Evolutionary conservation across 2,888 invertebrate genomes (phyloP).

Genomic region (Invenusta paracnida): DNA sequence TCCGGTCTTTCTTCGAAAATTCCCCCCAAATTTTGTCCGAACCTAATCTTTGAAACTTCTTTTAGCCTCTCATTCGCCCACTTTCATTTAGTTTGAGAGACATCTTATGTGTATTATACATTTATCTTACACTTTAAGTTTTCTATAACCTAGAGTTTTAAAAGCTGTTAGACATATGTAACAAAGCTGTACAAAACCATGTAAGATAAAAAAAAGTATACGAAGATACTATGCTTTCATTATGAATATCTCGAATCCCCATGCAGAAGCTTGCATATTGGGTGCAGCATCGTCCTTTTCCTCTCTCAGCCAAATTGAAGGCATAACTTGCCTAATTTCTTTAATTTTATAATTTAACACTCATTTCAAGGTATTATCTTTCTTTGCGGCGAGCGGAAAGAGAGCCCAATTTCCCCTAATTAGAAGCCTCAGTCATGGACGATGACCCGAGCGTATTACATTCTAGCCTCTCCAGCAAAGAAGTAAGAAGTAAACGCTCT

Average conservation of each 20-base stretch:
- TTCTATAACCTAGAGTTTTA: too few relatives aligned
- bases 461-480: not conserved
- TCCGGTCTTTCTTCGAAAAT: not conserved
- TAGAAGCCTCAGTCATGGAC: not conserved
- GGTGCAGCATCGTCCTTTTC: too few relatives aligned
- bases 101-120: too few relatives aligned
- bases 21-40: not conserved
- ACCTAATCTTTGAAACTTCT: not conserved
- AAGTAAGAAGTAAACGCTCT: not conserved
- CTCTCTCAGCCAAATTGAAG: not conserved
- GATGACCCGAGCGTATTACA: not conserved
- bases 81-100: too few relatives aligned
- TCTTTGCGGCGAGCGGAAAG: not conserved
- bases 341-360: not conserved
- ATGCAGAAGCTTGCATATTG: too few relatives aligned
- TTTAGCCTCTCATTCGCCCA: not conserved
- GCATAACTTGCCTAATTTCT: not conserved
- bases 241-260: too few relatives aligned
- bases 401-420: not conserved
- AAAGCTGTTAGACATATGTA: too few relatives aligned
- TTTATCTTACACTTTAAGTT: too few relatives aligned
- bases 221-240: too few relatives aligned
- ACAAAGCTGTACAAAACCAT: too few relatives aligned
- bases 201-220: too few relatives aligned
- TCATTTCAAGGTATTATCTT: not conserved